Evolutionary conservation across 1,140 invertebrate species (phyloP).

Genomic region (Orussus abietinus): DNA sequence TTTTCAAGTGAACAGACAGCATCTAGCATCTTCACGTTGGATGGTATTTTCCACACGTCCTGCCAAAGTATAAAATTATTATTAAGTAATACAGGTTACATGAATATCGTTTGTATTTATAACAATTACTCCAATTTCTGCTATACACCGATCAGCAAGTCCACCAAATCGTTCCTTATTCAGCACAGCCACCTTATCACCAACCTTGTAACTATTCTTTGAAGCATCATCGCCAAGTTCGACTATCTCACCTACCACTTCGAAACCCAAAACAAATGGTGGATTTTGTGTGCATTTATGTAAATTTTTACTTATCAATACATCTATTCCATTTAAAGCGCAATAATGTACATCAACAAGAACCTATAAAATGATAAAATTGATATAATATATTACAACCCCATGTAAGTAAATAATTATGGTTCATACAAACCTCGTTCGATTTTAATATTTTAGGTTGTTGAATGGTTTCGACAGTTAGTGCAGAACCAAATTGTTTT

Average conservation of each 20-base stretch:
- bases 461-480: conserved; percentile 47
- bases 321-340: conserved; percentile 60
- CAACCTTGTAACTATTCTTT: conserved; percentile 37
- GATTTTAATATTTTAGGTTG: conserved; percentile 31
- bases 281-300: conserved; percentile 48
- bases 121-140: conserved; percentile 46
- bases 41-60: conserved; percentile 59
- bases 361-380: conserved; percentile 44
- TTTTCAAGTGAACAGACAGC: conserved; percentile 56
- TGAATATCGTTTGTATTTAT: conserved; percentile 1
- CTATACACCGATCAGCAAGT: conserved; percentile 56
- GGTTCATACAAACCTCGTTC: conserved; percentile 38
- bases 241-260: conserved; percentile 53
- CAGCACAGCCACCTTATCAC: conserved; percentile 55
- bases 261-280: conserved; percentile 58
- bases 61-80: conserved; percentile 32
- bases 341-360: conserved; percentile 57
- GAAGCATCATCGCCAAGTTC: conserved; percentile 42
- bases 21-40: conserved; percentile 44
- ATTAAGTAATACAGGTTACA: not conserved
- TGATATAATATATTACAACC: not conserved
- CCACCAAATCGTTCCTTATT: conserved; percentile 54
- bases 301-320: conserved; percentile 50
- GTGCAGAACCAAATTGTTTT: conserved; percentile 45
- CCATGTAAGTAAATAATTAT: not conserved